phyloP scores from a whole-genome alignment of 2,113 vertebrate genomes.

The Lethenteron camtschaticum region DNA sequence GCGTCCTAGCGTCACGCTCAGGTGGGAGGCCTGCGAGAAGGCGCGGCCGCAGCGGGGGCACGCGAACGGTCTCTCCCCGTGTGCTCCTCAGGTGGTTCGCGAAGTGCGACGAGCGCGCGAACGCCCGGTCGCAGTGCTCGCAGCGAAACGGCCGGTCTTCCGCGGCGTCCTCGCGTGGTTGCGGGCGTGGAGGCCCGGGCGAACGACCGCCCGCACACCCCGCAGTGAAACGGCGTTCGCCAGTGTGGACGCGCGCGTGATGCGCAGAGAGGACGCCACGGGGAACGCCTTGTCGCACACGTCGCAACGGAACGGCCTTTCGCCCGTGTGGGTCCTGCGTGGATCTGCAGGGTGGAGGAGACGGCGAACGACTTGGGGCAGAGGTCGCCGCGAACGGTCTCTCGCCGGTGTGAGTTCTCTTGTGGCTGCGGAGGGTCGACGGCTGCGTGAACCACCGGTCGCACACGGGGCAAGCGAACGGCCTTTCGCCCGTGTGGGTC shows the following conservation, averaged over 20 bases:
- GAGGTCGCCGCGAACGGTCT: not conserved
- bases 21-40: slow-evolving; percentile 48
- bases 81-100: slow-evolving; percentile 68
- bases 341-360: not conserved
- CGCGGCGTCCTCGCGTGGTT: slow-evolving; percentile 42
- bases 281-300: not conserved
- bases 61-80: slow-evolving; percentile 40
- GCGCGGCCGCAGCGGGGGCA: slow-evolving; percentile 51
- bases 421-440: not conserved
- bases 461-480: not conserved
- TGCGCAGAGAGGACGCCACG: not conserved
- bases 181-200: slow-evolving; percentile 7
- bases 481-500: not conserved
- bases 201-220: not conserved
- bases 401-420: not conserved
- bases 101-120: slow-evolving; percentile 55
- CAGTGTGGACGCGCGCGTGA: not conserved
- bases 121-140: slow-evolving; percentile 52
- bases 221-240: not conserved
- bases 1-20: not conserved
- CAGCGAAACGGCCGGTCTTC: slow-evolving; percentile 25
- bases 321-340: not conserved
- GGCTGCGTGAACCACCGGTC: not conserved
- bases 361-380: not conserved
- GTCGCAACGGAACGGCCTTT: not conserved